Evolutionary conservation across 2,113 vertebrate genomes (phyloP).

Genomic region (Pedetes capensis): DNA sequence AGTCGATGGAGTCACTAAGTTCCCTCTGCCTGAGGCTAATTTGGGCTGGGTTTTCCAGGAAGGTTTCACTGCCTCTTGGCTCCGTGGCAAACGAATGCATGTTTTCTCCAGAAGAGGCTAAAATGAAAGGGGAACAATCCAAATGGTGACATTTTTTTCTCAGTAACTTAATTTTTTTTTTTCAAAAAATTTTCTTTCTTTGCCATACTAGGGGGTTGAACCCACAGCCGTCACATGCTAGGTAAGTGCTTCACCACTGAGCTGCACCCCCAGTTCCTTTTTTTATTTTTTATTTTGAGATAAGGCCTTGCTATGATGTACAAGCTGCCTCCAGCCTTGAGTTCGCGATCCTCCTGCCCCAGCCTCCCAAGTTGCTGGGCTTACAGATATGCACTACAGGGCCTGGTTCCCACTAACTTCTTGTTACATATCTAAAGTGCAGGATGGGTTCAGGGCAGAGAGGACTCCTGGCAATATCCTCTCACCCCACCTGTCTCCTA

Average conservation of each 20-base stretch:
- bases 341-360: too few species aligned
- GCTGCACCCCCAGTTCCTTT: too few species aligned
- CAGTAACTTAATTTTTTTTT: too few species aligned
- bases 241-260: too few species aligned
- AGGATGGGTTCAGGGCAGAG: neutral
- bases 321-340: too few species aligned
- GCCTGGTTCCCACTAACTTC: neutral
- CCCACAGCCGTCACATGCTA: too few species aligned
- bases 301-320: too few species aligned
- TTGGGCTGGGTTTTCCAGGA: neutral
- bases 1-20: neutral
- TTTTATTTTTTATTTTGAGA: too few species aligned
- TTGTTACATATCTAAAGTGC: neutral
- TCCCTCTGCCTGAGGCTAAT: neutral
- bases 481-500: rapidly evolving
- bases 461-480: neutral
- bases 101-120: neutral
- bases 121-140: constrained; percentile 43
- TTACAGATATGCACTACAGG: too few species aligned
- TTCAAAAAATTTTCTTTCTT: too few species aligned
- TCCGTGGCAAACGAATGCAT: neutral
- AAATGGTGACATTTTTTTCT: neutral
- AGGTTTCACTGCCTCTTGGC: neutral
- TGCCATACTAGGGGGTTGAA: too few species aligned
- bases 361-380: too few species aligned